Evolutionary conservation across 2,113 vertebrate genomes (phyloP).

Genomic region (Microcebus murinus): DNA sequence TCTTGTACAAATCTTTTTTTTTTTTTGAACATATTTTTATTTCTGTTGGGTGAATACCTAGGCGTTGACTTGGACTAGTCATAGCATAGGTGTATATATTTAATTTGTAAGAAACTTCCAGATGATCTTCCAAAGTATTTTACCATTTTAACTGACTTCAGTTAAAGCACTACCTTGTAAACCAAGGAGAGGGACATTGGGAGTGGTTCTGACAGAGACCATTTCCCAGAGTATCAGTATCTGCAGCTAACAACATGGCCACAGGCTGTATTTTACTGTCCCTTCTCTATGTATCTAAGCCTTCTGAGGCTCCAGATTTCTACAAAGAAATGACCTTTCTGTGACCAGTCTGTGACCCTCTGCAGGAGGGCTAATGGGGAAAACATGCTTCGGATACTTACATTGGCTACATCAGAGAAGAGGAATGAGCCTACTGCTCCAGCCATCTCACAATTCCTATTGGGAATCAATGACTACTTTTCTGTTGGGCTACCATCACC

Average conservation of each 20-base stretch:
- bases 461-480: not conserved
- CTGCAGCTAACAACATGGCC: not conserved
- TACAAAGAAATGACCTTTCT: not conserved
- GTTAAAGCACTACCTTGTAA: not conserved
- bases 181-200: not conserved
- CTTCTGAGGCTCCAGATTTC: not conserved
- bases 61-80: not conserved
- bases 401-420: not conserved
- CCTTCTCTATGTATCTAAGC: not conserved
- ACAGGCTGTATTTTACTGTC: not conserved
- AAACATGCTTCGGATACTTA: not conserved
- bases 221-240: not conserved
- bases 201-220: not conserved
- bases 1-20: not conserved
- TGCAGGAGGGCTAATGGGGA: not conserved
- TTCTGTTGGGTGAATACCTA: slow-evolving; percentile 21
- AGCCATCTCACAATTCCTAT: not conserved
- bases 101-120: slow-evolving; percentile 25
- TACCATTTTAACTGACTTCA: not conserved
- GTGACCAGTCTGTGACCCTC: not conserved
- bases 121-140: not conserved
- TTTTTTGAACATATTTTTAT: slow-evolving; percentile 26
- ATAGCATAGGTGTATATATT: not conserved
- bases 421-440: not conserved
- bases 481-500: not conserved